Percentiles rank a stretch among this genome's conserved stretches.
Conservation (phyloP, 1,140 invertebrate genomes). For the Zophobas morio region DNA sequence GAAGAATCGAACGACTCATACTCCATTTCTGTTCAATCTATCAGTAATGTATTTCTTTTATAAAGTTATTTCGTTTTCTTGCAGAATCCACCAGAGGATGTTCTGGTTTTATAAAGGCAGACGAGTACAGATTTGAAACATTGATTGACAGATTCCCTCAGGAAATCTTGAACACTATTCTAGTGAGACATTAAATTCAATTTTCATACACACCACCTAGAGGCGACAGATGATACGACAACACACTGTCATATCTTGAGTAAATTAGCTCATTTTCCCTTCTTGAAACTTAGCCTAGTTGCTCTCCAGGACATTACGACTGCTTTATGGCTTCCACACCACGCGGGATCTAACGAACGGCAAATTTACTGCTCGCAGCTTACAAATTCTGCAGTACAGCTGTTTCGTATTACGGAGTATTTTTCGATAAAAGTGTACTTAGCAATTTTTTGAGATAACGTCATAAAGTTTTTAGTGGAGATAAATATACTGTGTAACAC, state of each 20-base stretch:
- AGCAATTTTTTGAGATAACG: no score
- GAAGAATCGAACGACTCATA: not conserved
- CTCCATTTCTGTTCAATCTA: constrained; percentile 29
- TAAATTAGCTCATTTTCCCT: constrained; percentile 42
- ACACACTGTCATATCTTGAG: constrained; percentile 36
- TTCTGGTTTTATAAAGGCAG: constrained; percentile 37
- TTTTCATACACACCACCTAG: constrained; percentile 44
- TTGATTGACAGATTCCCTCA: constrained; percentile 43
- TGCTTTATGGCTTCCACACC: not conserved
- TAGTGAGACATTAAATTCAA: constrained; percentile 46
- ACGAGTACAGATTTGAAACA: constrained; percentile 38
- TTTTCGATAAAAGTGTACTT: no score
- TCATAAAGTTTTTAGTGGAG: no score
- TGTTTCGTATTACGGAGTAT: no score
- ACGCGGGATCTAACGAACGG: not conserved
- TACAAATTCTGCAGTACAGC: no score
- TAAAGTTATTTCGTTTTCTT: constrained; percentile 42
- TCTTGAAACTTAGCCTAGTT: constrained; percentile 22
- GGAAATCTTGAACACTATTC: constrained; percentile 46
- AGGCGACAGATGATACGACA: constrained; percentile 27
- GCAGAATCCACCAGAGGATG: constrained; percentile 23
- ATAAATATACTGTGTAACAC: no score
- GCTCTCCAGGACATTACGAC: constrained; percentile 7
- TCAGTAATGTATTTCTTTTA: constrained; percentile 31
- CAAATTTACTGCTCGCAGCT: not conserved